Evolutionary conservation across 2,888 invertebrate species (phyloP).

Genomic region (Eupithecia subfuscata): DNA sequence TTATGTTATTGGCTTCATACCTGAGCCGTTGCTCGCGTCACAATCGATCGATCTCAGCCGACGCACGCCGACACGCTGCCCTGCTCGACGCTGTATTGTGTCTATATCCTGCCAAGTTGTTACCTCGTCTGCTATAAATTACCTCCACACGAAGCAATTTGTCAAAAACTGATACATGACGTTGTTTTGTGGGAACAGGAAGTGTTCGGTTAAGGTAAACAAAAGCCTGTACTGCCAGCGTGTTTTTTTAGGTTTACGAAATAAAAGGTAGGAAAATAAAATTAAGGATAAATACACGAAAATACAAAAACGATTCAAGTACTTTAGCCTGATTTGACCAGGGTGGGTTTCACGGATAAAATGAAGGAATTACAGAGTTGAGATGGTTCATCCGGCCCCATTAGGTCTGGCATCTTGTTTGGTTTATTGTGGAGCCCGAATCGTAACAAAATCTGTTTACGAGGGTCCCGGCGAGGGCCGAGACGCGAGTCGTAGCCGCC

Average conservation of each 20-base stretch:
- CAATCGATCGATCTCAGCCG: neutral
- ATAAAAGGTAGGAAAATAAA: neutral
- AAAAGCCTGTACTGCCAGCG: neutral
- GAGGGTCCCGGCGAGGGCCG: neutral
- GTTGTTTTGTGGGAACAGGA: conserved; percentile 10
- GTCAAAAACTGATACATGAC: conserved; percentile 23
- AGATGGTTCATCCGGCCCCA: neutral
- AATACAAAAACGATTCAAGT: neutral
- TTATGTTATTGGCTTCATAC: neutral
- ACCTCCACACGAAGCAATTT: conserved; percentile 8
- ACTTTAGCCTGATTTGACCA: neutral
- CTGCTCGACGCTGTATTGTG: neutral
- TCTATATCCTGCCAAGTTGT: neutral
- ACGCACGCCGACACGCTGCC: neutral
- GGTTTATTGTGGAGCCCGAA: conserved; percentile 9
- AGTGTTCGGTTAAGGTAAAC: neutral
- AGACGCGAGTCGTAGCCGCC: neutral
- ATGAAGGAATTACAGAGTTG: neutral
- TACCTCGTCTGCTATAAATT: neutral
- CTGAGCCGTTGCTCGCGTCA: neutral
- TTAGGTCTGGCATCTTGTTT: conserved; percentile 6
- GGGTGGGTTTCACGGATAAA: neutral
- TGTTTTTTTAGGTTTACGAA: neutral
- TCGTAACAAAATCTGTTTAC: conserved; percentile 22
- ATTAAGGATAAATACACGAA: neutral